Evolutionary conservation across 2,888 invertebrate species (phyloP).

Genomic region (Mellilla xanthometata): DNA sequence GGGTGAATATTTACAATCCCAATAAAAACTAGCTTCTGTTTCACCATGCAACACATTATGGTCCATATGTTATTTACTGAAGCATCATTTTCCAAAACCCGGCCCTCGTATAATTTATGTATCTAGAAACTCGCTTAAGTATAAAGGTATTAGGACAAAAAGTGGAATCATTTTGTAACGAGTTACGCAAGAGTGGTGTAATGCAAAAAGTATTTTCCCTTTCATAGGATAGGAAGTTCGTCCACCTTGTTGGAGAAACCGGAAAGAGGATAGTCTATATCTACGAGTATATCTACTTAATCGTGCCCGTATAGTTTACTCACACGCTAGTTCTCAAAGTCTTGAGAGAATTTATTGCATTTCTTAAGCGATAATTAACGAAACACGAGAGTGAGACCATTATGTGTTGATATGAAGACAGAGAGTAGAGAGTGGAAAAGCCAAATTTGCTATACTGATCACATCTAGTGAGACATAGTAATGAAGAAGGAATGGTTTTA

Average conservation of each 20-base stretch:
- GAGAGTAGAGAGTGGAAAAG: no score
- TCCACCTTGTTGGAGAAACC: constrained; percentile 52
- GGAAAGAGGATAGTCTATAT: constrained; percentile 40
- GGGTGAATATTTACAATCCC: constrained; percentile 35
- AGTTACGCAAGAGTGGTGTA: constrained; percentile 73
- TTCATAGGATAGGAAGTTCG: constrained; percentile 71
- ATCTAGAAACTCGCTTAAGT: constrained; percentile 45
- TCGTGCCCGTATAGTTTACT: no score
- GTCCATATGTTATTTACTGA: constrained; percentile 11
- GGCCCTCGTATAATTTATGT: constrained; percentile 29
- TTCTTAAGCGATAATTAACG: no score
- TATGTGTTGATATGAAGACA: no score
- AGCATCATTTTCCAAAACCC: constrained; percentile 5
- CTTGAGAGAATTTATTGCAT: no score
- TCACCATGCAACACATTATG: constrained; percentile 1
- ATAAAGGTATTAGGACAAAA: constrained; percentile 60
- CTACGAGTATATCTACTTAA: no score
- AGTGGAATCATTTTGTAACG: constrained; percentile 54
- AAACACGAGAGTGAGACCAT: no score
- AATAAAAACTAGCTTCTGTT: constrained; percentile 12
- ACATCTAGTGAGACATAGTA: no score
- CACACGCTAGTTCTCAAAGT: no score
- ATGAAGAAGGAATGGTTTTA: no score
- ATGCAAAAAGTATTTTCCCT: constrained; percentile 71
- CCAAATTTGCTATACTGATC: no score